These are phyloP conservation scores for Eremophila alpestris DNA, from an alignment of 2,797 vertebrate species.

Conservation along the genomic window DNA sequence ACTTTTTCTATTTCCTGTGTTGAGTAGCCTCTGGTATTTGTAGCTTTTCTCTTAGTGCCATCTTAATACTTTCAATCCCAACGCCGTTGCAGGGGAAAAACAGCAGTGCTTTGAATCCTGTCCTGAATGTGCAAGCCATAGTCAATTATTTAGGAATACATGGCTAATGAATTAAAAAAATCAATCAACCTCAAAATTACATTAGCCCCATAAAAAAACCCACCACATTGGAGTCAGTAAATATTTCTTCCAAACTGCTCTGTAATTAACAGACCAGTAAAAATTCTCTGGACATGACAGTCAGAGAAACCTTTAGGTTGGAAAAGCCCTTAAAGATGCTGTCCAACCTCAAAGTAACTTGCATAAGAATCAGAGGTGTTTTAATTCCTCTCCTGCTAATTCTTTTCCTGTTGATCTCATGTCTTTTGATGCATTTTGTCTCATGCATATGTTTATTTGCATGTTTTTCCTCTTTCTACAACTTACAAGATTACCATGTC, in stretches of 20 bases:
- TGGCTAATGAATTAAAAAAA: not conserved
- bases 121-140: not conserved
- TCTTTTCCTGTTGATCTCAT: not conserved
- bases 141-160: not conserved
- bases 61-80: not conserved
- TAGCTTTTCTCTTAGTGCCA: not conserved
- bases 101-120: not conserved
- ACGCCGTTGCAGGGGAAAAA: not conserved
- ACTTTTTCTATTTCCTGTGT: not conserved
- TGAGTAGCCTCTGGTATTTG: not conserved
- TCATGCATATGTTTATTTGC: not conserved
- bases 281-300: not conserved
- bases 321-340: not conserved
- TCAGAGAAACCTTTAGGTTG: not conserved
- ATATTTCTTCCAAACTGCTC: not conserved
- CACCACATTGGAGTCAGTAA: not conserved
- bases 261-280: not conserved
- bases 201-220: not conserved
- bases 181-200: not conserved
- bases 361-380: not conserved
- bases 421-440: not conserved
- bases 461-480: not conserved
- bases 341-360: not conserved
- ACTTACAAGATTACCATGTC: accelerated
- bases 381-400: not conserved